Evolutionary conservation across 1,140 invertebrate species (phyloP).

Genomic region (Drosophila mauritiana): DNA sequence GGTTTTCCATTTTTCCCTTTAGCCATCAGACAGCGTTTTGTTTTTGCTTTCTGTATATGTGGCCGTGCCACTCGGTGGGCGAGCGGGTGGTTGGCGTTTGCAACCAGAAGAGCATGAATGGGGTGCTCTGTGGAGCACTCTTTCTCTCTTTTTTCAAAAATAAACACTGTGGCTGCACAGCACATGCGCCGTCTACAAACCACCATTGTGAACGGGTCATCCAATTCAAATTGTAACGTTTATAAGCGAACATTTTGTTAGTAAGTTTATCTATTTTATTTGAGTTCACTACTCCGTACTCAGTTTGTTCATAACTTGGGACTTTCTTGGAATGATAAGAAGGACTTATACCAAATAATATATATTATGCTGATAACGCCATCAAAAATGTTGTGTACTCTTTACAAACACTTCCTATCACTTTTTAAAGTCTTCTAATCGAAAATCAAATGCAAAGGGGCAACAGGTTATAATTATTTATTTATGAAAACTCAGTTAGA

Average conservation of each 20-base stretch:
- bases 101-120: slow-evolving; percentile 32
- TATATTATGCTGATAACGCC: too few species aligned
- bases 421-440: neutral
- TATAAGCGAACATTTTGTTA: too few species aligned
- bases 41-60: slow-evolving; percentile 48
- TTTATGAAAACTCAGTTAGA: slow-evolving; percentile 2
- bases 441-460: neutral
- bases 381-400: too few species aligned
- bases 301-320: too few species aligned
- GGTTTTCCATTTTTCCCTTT: slow-evolving; percentile 23
- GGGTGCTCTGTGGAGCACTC: slow-evolving; percentile 4
- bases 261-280: too few species aligned
- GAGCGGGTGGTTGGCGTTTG: slow-evolving; percentile 19
- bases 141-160: slow-evolving; percentile 13
- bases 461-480: neutral
- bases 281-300: too few species aligned
- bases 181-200: slow-evolving; percentile 37
- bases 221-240: neutral
- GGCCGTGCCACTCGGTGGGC: slow-evolving; percentile 16
- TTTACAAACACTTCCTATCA: neutral
- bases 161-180: slow-evolving; percentile 43
- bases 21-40: slow-evolving; percentile 30
- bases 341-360: too few species aligned
- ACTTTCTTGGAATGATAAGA: too few species aligned
- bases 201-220: neutral